Evolutionary conservation across 2,113 vertebrate genomes (phyloP), one percentile per base, ranked within the genome.

Genomic region (Pandion haliaetus): DNA sequence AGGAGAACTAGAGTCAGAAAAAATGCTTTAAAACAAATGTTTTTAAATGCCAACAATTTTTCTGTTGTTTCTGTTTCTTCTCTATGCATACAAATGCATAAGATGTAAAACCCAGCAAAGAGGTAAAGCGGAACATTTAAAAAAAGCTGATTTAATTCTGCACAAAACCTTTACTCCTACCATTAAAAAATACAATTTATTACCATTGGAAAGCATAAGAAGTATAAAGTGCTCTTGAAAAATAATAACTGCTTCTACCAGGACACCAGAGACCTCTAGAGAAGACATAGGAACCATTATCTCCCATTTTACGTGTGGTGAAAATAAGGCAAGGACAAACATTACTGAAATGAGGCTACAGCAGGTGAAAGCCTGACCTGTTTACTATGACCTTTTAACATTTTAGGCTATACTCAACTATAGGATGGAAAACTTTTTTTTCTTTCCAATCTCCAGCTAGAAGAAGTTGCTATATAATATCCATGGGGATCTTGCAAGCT

Each of bases 181-280:
- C 70, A 91, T 91, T 96, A 95, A 96, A 90, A 96, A 95, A 54
- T 93, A 92, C 52, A 94, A 94, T 84, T 97, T 91, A 91, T 95
- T 93, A 88, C 84, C 32, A 31, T 47, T 72, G 76, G 95, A 91
- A 94, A 94, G 69, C 2, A 1, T 40, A 66, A 91, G 81, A 88
- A 94, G 79, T 82, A 92, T 47, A 92, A 95, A 83, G 67, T 63
- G 59, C 88, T 97, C 84, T 95, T 93, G 86, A 93, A 96, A 96
- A 97, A 93, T 81, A 94, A 66, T 58, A 94, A 92, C 93, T 92
- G 88, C 90, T 92, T 83, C 92, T 81, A 50, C 90, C 74, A 77
- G 82, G 63, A 88, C 95, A 97, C 92, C 71, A 95, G 96, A 94
- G 95, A 97, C 93, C 85, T 92, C 90, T 93, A 57, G 45, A 83